These are phyloP conservation scores for Eumeta japonica DNA, from an alignment of 1,140 invertebrate genomes.

Conservation along the genomic window DNA sequence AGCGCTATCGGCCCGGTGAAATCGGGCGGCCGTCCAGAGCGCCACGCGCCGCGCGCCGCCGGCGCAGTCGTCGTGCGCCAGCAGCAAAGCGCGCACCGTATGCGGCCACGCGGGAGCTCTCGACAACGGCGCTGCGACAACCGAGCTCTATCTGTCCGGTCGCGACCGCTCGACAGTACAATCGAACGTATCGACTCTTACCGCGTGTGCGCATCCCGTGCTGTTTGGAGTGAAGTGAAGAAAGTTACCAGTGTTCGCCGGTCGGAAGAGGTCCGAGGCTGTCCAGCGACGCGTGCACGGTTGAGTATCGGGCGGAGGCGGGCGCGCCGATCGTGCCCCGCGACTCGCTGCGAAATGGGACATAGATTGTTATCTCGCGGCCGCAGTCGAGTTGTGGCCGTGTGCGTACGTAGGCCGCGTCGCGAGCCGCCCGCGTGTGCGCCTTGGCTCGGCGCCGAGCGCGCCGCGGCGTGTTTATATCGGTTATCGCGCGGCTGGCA, in stretches of 20 bases:
- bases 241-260: too few species aligned
- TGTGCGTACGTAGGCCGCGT: constrained; percentile 27
- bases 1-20: constrained; percentile 55
- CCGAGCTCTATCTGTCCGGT: too few species aligned
- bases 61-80: constrained; percentile 54
- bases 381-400: constrained; percentile 11
- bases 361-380: constrained; percentile 53
- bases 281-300: constrained; percentile 50
- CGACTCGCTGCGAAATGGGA: constrained; percentile 53
- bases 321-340: too few species aligned
- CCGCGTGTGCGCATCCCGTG: constrained; percentile 31
- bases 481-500: constrained; percentile 53
- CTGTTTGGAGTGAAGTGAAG: constrained; percentile 32
- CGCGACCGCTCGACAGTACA: too few species aligned
- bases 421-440: constrained; percentile 6
- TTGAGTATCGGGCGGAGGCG: too few species aligned
- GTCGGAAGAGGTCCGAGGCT: constrained; percentile 32
- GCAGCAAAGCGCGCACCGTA: constrained; percentile 53
- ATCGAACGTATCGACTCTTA: constrained; percentile 39
- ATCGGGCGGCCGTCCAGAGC: constrained; percentile 50
- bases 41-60: constrained; percentile 42
- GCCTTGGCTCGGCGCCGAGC: constrained; percentile 52
- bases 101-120: too few species aligned
- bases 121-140: too few species aligned
- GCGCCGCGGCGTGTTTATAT: constrained; percentile 55